These are phyloP conservation scores for Drosophila kambysellisi DNA, from an alignment of 2,888 invertebrate species.

Conservation along the genomic window DNA sequence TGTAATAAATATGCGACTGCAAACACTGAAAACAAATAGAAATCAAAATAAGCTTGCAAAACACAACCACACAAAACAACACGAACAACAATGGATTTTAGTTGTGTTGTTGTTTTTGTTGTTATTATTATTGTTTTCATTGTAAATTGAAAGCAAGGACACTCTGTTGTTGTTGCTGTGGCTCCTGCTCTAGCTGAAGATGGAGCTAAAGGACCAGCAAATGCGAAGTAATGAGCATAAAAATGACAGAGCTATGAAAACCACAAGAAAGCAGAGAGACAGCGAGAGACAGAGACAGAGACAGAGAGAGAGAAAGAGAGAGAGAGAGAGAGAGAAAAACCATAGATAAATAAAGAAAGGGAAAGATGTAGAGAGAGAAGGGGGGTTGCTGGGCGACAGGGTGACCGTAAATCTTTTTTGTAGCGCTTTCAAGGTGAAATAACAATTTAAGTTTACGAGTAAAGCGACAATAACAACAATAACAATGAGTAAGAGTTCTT, in stretches of 20 bases:
- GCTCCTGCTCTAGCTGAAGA: conserved; percentile 7
- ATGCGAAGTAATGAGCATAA: conserved; percentile 76
- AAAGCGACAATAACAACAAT: conserved; percentile 41
- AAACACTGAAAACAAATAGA: conserved; percentile 47
- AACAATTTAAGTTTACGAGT: conserved; percentile 78
- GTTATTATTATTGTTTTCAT: conserved; percentile 24
- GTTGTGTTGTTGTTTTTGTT: conserved; percentile 24
- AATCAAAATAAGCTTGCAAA: conserved; percentile 67
- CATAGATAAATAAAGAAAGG: neutral
- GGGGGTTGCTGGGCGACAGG: conserved; percentile 41
- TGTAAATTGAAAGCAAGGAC: conserved; percentile 40
- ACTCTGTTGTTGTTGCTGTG: neutral
- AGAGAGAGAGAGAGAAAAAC: neutral
- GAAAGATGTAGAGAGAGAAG: neutral
- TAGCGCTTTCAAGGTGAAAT: conserved; percentile 79
- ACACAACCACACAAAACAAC: conserved; percentile 2
- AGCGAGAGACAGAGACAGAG: neutral
- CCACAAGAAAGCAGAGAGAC: conserved; percentile 8
- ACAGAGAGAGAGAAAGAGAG: neutral
- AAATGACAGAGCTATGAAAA: conserved; percentile 55
- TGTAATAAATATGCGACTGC: conserved; percentile 72
- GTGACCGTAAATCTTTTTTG: conserved; percentile 75
- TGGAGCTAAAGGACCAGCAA: conserved; percentile 45
- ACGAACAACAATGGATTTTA: conserved; percentile 19
- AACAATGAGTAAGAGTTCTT: conserved; percentile 7